Percentiles rank a stretch among this genome's conserved stretches.
phyloP scores from a whole-genome alignment of 2,797 vertebrate genomes.

The Neomorphus geoffroyi region DNA sequence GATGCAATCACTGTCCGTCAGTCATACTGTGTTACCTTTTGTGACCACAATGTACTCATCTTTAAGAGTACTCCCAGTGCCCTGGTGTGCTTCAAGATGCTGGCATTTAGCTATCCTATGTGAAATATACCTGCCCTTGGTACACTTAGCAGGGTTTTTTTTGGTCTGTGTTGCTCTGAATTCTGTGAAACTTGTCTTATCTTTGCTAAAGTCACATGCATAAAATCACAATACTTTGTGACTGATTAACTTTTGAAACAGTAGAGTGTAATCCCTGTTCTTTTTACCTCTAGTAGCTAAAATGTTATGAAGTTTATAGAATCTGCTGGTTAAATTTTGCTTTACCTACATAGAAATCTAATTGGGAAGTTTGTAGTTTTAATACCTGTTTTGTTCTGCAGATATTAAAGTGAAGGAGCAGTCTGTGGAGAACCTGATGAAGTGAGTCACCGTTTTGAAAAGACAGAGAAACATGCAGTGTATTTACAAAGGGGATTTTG shows the following conservation, averaged over 20 bases:
- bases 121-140: not conserved
- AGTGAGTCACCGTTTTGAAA: conserved; percentile 78
- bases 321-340: not conserved
- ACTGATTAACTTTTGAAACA: not conserved
- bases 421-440: conserved; percentile 94
- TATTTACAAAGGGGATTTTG: not conserved
- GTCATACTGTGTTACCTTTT: not conserved
- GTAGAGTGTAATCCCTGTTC: not conserved
- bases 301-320: not conserved
- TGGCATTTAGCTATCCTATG: not conserved
- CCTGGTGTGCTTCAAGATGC: not conserved
- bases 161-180: not conserved
- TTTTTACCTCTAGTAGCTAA: not conserved
- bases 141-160: not conserved
- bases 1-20: not conserved
- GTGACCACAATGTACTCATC: not conserved
- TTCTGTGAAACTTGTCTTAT: not conserved
- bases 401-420: conserved; percentile 98
- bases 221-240: not conserved
- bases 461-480: not conserved
- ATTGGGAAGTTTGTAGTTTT: not conserved
- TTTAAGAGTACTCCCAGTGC: not conserved
- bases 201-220: not conserved
- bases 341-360: not conserved
- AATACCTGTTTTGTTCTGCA: conserved; percentile 60